Base-by-base conservation (phyloP, 2,888 invertebrate species). In the Pollenia amentaria region DNA sequence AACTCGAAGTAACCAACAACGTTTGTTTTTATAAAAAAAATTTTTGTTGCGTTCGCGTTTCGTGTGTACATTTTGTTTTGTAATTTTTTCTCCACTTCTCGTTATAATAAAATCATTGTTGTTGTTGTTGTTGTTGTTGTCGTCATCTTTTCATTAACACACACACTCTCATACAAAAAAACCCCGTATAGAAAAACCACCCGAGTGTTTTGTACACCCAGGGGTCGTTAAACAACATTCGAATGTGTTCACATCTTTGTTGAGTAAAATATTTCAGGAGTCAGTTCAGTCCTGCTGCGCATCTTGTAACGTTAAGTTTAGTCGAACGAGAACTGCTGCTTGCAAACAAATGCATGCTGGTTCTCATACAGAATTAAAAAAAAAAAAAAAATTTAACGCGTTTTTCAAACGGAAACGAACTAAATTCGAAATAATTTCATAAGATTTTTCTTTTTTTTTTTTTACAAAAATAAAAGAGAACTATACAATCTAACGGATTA, bases 281-380 rank as follows among this genome's bases (percentile, higher is more conserved):
- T 91, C 89, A 38, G 86, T 92, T 92, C 92, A 93, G 93, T 93
- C 93, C 93, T 93, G 93, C 93, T 93, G 93, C 92, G 93, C 92
- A 90, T 92, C 92, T 93, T 92, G 93, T 91, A 92, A 93, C 91
- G 92, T 91, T 90, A 90, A 91, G 92, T 91, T 89, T 90, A 84
- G 89, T 85, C 84, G 77, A 89, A 89, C 75, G 91, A 84, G 40
- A 60, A 73, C 69, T 64, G 62, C 70, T 80, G 84, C 67, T 80
- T 76, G 76, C 76, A 73, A 62, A 18, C 78, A 73, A 79, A 79
- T 88, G 81, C 88, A 81, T 84, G 84, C 84, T 85, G 84, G 76
- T 75, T 84, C 73, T 38, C 29, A 46, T 42, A 46, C 38, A 69
- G 29, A 69, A 67, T 29, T 29, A 0, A 29, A 29, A 21, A 67